A percentile compares a stretch with the other conserved stretches of the same genome.
phyloP scores from a whole-genome alignment of 2,797 vertebrate genomes.

The Limosa lapponica region DNA sequence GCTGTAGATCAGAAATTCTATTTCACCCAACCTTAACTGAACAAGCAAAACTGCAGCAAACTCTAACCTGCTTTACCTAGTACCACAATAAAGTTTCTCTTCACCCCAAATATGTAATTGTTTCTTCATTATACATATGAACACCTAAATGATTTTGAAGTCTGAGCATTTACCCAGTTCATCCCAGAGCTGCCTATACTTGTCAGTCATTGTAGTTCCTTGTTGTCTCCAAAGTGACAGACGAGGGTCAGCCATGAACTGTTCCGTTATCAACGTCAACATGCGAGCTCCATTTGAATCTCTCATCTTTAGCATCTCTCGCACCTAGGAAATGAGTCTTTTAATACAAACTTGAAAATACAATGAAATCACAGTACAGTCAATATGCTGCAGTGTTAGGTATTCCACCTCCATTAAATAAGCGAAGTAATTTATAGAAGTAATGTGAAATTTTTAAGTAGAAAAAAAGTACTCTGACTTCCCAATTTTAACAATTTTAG shows the following conservation, averaged over 20 bases:
- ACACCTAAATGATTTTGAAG: slow-evolving; percentile 16
- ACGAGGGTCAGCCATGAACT: slow-evolving; percentile 97
- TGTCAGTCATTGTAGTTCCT: slow-evolving; percentile 97
- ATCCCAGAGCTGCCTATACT: slow-evolving; percentile 97
- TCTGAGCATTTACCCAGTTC: slow-evolving; percentile 89
- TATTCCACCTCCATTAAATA: background rate
- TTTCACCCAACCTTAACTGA: background rate
- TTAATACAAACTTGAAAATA: slow-evolving; percentile 34
- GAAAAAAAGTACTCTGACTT: background rate
- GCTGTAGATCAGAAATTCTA: background rate
- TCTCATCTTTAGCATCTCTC: slow-evolving; percentile 98
- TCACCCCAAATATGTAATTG: background rate
- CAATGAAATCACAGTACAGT: background rate
- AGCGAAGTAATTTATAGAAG: background rate
- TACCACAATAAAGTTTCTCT: background rate
- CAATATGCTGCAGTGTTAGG: background rate
- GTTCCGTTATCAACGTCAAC: slow-evolving; percentile 96
- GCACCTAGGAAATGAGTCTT: slow-evolving; percentile 81
- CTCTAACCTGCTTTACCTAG: background rate
- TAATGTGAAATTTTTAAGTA: background rate
- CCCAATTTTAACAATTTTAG: background rate
- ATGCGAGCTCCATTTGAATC: slow-evolving; percentile 96
- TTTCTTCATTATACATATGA: background rate
- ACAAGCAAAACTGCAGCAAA: background rate
- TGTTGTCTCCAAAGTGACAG: slow-evolving; percentile 96